Percentiles rank a stretch among this genome's conserved stretches.
phyloP scores from a whole-genome alignment of 2,888 invertebrate genomes.

The Neoscelio sp. region DNA sequence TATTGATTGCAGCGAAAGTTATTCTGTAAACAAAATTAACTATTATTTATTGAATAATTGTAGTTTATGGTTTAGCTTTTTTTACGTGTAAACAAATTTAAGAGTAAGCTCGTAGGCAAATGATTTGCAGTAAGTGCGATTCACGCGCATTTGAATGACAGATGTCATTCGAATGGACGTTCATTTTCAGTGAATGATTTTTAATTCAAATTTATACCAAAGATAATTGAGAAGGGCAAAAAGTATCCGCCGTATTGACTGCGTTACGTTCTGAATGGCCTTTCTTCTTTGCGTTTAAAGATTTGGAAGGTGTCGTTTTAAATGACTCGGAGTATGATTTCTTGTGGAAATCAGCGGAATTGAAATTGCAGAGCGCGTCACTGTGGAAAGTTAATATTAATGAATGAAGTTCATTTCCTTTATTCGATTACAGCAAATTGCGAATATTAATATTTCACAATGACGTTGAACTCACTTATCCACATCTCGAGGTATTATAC shows the following conservation, averaged over 20 bases:
- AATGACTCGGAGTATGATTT: constrained; percentile 12
- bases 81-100: too few relatives aligned
- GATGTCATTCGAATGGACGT: too few relatives aligned
- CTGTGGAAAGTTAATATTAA: constrained; percentile 37
- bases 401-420: constrained; percentile 2
- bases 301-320: constrained; percentile 28
- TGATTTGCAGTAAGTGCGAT: constrained; percentile 12
- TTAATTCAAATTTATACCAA: constrained; percentile 56
- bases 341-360: constrained; percentile 32
- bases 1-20: too few relatives aligned
- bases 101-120: too few relatives aligned
- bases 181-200: constrained; percentile 22
- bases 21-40: too few relatives aligned
- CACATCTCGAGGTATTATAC: background rate
- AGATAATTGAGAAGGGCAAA: constrained; percentile 42
- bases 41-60: too few relatives aligned
- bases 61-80: too few relatives aligned
- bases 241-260: constrained; percentile 45
- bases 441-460: constrained; percentile 50
- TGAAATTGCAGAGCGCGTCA: constrained; percentile 26
- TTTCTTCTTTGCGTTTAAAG: constrained; percentile 44
- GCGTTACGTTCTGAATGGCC: constrained; percentile 56
- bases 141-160: too few relatives aligned
- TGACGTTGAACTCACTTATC: too few relatives aligned
- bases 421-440: constrained; percentile 1